A percentile compares a stretch with the other conserved stretches of the same genome.
These are phyloP conservation scores for Panthera tigris DNA, from an alignment of 2,113 vertebrate genomes.

Conservation along the genomic window DNA sequence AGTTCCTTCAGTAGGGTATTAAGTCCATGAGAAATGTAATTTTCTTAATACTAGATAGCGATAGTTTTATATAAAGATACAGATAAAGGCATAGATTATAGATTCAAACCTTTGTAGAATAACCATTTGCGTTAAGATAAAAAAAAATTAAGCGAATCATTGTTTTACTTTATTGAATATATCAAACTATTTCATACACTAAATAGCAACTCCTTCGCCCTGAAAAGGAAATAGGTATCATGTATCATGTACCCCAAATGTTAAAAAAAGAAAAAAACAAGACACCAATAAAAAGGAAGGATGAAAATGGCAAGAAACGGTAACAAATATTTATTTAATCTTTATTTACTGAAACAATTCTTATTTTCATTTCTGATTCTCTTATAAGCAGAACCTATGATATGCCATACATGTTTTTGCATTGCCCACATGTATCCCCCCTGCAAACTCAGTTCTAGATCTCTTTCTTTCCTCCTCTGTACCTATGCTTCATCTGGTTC, in stretches of 20 bases:
- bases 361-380: not conserved
- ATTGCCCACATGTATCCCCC: not conserved
- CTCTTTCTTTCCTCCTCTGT: not conserved
- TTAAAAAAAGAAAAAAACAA: constrained; percentile 14
- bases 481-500: not conserved
- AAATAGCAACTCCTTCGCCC: constrained; percentile 54
- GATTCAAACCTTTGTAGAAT: not conserved
- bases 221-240: constrained; percentile 43
- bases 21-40: not conserved
- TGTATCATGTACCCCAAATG: constrained; percentile 28
- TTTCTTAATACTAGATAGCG: not conserved
- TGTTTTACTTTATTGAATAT: constrained; percentile 39
- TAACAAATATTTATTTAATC: constrained; percentile 47
- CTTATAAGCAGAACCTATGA: not conserved
- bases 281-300: constrained; percentile 43
- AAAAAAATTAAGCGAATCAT: constrained; percentile 21
- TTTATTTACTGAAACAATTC: constrained; percentile 20
- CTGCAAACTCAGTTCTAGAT: not conserved
- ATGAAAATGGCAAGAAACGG: constrained; percentile 33
- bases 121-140: constrained; percentile 25
- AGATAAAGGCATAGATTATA: not conserved
- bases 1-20: not conserved
- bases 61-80: not conserved
- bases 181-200: constrained; percentile 63
- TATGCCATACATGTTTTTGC: not conserved